Evolutionary conservation across 2,888 invertebrate genomes (phyloP), one percentile per base, ranked within the genome.

Genomic region (Drosophila falleni): DNA sequence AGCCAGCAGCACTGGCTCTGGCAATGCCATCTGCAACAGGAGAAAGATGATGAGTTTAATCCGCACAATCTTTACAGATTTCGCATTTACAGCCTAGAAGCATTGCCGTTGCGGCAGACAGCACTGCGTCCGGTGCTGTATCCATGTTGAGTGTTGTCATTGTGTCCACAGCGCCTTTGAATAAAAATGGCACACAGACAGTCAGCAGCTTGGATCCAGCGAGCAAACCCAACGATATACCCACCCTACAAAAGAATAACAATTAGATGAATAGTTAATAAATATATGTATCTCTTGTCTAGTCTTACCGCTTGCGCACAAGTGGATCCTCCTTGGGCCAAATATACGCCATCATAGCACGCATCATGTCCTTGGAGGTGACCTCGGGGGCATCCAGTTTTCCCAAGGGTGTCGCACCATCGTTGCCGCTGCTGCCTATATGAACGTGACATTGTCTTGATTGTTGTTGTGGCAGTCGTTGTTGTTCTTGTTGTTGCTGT

Each of bases 181-280:
- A 98, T 64, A 99, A 93, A 93, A 99, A 99, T 11, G 99, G 99
- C 26, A 99, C 99, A 51, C 95, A 94, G 2, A 99, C 98, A 89
- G 97, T 99, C 90, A 98, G 93, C 58, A 97, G 91, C 94, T 99
- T 98, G 33, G 97, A 97, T 42, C 96, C 95, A 56, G 96, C 94
- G 56, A 98, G 93, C 50, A 98, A 94, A 1, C 96, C 95, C 53
- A 98, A 92, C 6, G 99, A 98, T 47, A 97, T 89, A 89, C 96
- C 94, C 16, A 99, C 99, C 73, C 98, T 94, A 74, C 94, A 94
- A 81, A 95, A 94, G 71, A 5, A 33, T 13, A 16, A 13, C 1
- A 23, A 26, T 15, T 97, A 95, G 80, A 94, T 16, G 15, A 10
- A 13, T 1, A 35, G 9, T 41, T 23, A 8, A 15, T 29, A 6